These are phyloP conservation scores for Leucoraja ocellata DNA, from an alignment of 2,797 vertebrate genomes.

Conservation along the genomic window DNA sequence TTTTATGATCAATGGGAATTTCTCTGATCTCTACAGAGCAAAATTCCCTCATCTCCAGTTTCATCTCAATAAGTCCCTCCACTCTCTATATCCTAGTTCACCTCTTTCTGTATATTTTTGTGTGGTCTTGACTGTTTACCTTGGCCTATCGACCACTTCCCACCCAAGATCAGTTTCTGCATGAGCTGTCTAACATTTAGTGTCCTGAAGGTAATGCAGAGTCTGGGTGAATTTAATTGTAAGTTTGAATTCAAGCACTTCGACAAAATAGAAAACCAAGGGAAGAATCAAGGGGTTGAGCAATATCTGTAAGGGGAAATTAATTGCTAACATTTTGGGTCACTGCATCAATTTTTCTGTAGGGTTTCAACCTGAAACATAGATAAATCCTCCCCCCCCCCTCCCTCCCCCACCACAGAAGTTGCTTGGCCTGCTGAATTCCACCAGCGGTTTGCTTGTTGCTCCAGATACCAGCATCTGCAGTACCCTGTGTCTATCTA, in stretches of 20 bases:
- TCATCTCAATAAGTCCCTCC: neutral
- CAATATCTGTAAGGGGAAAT: no score
- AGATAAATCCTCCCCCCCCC: neutral
- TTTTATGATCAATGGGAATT: no score
- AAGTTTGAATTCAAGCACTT: neutral
- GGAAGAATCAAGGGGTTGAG: no score
- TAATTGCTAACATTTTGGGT: no score
- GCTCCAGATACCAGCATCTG: no score
- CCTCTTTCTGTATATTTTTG: neutral
- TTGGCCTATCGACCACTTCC: neutral
- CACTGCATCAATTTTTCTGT: no score
- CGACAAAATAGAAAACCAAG: neutral
- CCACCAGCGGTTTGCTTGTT: no score
- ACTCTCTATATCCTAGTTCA: neutral
- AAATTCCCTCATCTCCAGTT: no score
- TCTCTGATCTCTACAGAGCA: no score
- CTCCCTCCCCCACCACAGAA: neutral
- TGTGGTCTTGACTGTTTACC: neutral
- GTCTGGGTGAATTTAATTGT: neutral
- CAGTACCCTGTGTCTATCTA: neutral
- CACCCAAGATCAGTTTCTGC: neutral
- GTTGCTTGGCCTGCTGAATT: neutral
- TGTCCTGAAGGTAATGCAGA: neutral
- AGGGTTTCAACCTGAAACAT: no score
- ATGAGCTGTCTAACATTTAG: neutral